Evolutionary conservation across 1,140 invertebrate genomes (phyloP), one percentile per base, ranked within the genome.

Genomic region (Trissolcus basalis): DNA sequence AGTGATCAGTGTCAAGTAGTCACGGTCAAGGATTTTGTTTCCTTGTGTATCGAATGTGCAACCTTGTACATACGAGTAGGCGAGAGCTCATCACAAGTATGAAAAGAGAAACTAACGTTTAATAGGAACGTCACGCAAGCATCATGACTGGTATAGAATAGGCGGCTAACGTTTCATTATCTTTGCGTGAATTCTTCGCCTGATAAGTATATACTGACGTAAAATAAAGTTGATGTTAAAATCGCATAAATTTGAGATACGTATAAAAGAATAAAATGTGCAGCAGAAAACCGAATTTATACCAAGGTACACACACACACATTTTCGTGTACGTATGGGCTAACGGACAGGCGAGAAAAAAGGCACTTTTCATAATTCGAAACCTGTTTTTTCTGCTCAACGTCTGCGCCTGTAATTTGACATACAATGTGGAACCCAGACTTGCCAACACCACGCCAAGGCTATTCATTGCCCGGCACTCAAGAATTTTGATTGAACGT

Each of bases 71-170:
- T 71, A 59, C 39, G 53, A 71, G 61, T 67, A 64, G 75, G 53
- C 56, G 65, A 73, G 69, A 72, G 64, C 60, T 69, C 59, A 65
- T 78, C 60, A 73, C 48, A 65, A 47, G 48, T 73, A 78, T 67
- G 69, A 78, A 78, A 74, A 78, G 76, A 74, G 76, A 78, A 74
- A 78, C 70, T 74, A 78, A 74, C 76, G 61, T 78, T 78, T 73
- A 78, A 78, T 70, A 78, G 70, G 65, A 71, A 74, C 70, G 70
- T 78, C 76, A 78, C 70, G 70, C 76, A 65, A 78, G 65, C 67
- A 45, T 71, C 70, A 74, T 74, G 70, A 78, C 67, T 78, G 70
- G 55, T 71, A 69, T 74, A 74, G 76, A 74, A 78, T 68, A 78
- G 58, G 61, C 70, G 65, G 70, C 70, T 71, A 78, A 78, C 70